Evolutionary conservation across 2,888 invertebrate species (phyloP).

Genomic region (Amiota communis): DNA sequence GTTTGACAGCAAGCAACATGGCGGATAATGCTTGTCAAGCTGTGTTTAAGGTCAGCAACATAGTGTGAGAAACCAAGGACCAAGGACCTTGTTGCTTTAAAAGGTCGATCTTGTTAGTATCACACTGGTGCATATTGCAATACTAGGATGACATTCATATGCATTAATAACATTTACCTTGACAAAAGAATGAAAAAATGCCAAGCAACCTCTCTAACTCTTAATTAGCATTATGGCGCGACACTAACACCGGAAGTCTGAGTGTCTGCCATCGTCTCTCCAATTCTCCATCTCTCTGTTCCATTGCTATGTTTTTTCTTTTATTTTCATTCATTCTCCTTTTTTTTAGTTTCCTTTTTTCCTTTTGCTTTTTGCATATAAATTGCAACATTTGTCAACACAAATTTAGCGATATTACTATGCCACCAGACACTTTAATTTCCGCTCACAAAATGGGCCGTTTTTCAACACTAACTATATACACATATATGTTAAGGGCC

Average conservation of each 20-base stretch:
- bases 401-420: background rate
- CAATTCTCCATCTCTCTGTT: too few species aligned
- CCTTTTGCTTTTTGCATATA: background rate
- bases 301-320: too few species aligned
- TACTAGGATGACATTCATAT: too few species aligned
- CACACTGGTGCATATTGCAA: too few species aligned
- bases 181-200: background rate
- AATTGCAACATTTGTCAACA: background rate
- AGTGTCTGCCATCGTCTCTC: background rate
- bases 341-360: too few species aligned
- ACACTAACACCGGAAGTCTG: background rate
- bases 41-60: too few species aligned
- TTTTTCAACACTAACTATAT: background rate
- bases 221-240: conserved; percentile 6
- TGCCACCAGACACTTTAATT: background rate
- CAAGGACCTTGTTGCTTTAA: too few species aligned
- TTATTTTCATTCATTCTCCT: too few species aligned
- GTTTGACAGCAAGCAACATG: background rate
- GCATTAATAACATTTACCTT: background rate
- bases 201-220: background rate
- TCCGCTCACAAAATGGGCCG: background rate
- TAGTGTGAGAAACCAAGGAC: too few species aligned
- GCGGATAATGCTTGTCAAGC: too few species aligned
- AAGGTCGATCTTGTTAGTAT: too few species aligned
- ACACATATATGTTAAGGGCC: too few species aligned